These are phyloP conservation scores for Tetanocera ferruginea DNA, from an alignment of 2,888 invertebrate genomes.

Conservation along the genomic window DNA sequence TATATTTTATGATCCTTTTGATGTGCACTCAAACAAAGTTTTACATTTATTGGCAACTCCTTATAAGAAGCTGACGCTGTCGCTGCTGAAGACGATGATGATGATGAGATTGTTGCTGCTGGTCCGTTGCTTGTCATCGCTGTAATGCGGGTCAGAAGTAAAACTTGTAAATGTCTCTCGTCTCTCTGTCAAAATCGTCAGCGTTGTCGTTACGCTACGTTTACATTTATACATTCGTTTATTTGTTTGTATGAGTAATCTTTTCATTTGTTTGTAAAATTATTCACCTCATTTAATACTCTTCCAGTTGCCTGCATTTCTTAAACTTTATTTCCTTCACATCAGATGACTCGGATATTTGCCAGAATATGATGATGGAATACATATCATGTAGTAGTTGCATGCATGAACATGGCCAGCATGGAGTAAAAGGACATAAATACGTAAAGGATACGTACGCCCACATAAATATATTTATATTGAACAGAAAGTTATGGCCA, in stretches of 20 bases:
- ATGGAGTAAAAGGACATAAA: neutral
- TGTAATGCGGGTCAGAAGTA: constrained; percentile 8
- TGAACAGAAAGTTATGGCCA: neutral
- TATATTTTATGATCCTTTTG: constrained; percentile 64
- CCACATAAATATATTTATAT: neutral
- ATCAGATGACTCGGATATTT: neutral
- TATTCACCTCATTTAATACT: constrained; percentile 66
- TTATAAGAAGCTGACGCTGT: constrained; percentile 1
- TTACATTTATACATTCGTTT: neutral
- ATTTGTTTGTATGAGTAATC: constrained; percentile 34
- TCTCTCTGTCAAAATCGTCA: neutral
- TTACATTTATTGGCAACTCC: constrained; percentile 45
- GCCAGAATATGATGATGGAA: neutral
- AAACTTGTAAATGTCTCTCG: neutral
- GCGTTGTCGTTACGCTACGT: neutral
- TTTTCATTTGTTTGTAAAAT: constrained; percentile 55
- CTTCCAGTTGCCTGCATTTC: constrained; percentile 59
- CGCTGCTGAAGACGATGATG: neutral
- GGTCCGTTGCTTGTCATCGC: neutral
- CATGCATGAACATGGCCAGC: neutral
- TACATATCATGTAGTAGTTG: neutral
- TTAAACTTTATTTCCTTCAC: constrained; percentile 39
- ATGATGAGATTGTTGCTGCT: neutral
- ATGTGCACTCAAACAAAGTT: constrained; percentile 54
- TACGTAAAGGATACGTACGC: neutral